Evolutionary conservation across 2,113 vertebrate species (phyloP), one percentile per base, ranked within the genome.

Genomic region (Origma solitaria): DNA sequence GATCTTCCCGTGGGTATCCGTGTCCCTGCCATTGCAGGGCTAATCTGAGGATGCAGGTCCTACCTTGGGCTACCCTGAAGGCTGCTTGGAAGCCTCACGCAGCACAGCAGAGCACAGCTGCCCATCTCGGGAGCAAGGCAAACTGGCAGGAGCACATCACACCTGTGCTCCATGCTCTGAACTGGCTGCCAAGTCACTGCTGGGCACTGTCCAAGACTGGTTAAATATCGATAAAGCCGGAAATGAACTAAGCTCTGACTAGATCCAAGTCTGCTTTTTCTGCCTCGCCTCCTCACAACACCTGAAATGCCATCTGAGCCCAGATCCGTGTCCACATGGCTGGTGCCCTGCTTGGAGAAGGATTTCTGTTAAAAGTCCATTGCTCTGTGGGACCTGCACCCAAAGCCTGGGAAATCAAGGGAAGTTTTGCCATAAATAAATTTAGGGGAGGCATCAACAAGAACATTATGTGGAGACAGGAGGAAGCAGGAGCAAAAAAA

Each of bases 221-320:
- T 97, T 96, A 96, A 97, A 97, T 95, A 95, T 94, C 93, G 92
- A 95, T 91, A 95, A 97, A 94, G 94, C 77, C 37, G 89, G 95
- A 96, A 97, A 96, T 95, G 86, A 97, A 76, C 94, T 79, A 16
- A 91, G 84, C 89, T 82, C 94, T 64, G 61, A 33, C 77, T 12
- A 49, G 72, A 78, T 89, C 89, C 89, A 89, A 91, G 91, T 27
- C 95, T 95, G 94, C 54, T 93, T 90, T 90, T 86, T 92, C 88
- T 97, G 86, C 56, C 69, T 86, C 82, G 80, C 81, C 57, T 82
- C 27, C 65, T 56, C 73, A 35, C 70, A 95, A 82, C 84, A 95
- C 93, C 95, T 96, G 92, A 96, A 95, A 92, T 87, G 65, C 81
- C 96, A 95, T 71, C 93, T 95, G 94, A 96, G 95, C 95, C 89